These are phyloP conservation scores for Hypocryptadius cinnamomeus DNA, from an alignment of 2,113 vertebrate species.

Conservation along the genomic window DNA sequence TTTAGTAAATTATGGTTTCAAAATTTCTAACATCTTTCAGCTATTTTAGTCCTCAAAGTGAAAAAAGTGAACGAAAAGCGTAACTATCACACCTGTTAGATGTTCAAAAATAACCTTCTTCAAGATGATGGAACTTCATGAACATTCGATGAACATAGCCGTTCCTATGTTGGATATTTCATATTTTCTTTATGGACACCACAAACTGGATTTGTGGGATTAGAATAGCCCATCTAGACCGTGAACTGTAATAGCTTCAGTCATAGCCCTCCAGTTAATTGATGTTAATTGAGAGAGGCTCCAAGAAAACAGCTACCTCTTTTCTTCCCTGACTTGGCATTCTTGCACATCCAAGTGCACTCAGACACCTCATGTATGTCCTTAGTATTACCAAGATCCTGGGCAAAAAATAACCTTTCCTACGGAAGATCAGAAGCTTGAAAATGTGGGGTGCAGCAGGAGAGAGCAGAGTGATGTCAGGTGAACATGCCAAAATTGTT, in stretches of 20 bases:
- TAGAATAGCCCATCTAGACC: background rate
- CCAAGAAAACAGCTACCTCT: background rate
- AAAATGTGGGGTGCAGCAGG: background rate
- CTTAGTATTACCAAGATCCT: background rate
- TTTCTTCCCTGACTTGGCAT: background rate
- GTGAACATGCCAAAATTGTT: background rate
- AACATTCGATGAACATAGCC: background rate
- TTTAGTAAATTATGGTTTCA: constrained; percentile 9
- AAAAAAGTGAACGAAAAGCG: background rate
- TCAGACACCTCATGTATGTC: background rate
- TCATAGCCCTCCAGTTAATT: background rate
- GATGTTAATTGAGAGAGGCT: background rate
- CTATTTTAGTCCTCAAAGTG: constrained; percentile 1
- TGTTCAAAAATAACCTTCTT: constrained; percentile 10
- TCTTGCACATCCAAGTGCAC: background rate
- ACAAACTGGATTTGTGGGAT: background rate
- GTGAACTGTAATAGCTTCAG: background rate
- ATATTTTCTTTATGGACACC: background rate
- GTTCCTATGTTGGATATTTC: background rate
- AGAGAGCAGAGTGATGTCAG: background rate
- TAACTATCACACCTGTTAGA: background rate
- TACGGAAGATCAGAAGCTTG: background rate
- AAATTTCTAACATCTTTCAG: background rate
- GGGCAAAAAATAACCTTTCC: background rate
- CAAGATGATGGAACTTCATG: background rate